phyloP scores from a whole-genome alignment of 2,888 invertebrate genomes.

The Zygaena filipendulae region DNA sequence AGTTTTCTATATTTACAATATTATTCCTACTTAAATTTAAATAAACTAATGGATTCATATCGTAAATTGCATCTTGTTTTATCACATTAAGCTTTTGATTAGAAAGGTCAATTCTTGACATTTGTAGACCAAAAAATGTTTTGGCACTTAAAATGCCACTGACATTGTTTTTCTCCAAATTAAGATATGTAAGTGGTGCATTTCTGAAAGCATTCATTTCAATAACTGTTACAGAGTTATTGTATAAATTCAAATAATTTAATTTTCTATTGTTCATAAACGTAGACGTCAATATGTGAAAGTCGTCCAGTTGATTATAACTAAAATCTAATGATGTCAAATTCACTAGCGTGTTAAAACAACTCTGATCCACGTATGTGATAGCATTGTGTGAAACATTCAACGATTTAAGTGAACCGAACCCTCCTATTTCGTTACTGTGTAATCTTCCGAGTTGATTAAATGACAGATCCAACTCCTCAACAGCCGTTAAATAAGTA shows the following conservation, averaged over 20 bases:
- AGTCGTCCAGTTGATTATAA: constrained; percentile 33
- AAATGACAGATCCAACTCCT: constrained; percentile 30
- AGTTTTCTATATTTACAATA: constrained; percentile 28
- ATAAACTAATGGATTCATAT: constrained; percentile 22
- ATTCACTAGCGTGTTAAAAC: constrained; percentile 33
- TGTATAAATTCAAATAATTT: constrained; percentile 30
- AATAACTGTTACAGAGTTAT: constrained; percentile 32
- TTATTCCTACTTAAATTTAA: constrained; percentile 40
- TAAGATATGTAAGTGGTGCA: constrained; percentile 28
- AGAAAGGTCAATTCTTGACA: too few species aligned
- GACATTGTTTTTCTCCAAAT: constrained; percentile 36
- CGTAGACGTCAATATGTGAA: too few species aligned
- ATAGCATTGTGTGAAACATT: constrained; percentile 43
- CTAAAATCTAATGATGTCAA: constrained; percentile 35
- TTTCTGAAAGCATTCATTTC: constrained; percentile 34
- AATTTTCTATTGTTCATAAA: constrained; percentile 35
- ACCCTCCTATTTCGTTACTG: constrained; percentile 34
- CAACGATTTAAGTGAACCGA: constrained; percentile 27
- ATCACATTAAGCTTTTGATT: too few species aligned
- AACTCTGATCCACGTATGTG: constrained; percentile 31
- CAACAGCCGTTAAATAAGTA: constrained; percentile 30
- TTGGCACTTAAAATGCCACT: constrained; percentile 27
- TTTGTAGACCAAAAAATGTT: constrained; percentile 34
- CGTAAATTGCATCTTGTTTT: constrained; percentile 29
- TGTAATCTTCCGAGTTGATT: constrained; percentile 30